Conservation (phyloP, 2,888 invertebrate genomes). For the Rhagonycha lutea region DNA sequence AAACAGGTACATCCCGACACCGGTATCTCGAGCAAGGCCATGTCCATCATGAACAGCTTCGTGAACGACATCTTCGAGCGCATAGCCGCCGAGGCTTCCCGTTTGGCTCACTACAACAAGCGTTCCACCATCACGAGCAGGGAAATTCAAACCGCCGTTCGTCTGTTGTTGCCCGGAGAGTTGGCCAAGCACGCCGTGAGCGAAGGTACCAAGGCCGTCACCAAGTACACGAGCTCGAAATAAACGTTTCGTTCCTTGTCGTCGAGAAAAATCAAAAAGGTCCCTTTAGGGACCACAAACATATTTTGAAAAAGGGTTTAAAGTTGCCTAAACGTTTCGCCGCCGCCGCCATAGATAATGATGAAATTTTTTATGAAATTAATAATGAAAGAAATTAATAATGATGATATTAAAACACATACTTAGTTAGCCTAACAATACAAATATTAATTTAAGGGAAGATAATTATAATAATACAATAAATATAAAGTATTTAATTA, state of each 20-base stretch:
- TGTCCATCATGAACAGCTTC: constrained; percentile 56
- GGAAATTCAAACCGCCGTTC: constrained; percentile 72
- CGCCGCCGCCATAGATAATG: too few species aligned
- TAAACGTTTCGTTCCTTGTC: constrained; percentile 23
- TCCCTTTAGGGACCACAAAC: too few species aligned
- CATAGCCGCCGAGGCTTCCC: constrained; percentile 69
- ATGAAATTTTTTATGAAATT: too few species aligned
- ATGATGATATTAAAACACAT: too few species aligned
- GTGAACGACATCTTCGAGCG: constrained; percentile 76
- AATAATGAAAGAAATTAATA: too few species aligned
- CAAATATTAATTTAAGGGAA: too few species aligned
- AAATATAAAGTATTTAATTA: too few species aligned
- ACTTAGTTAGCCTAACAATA: too few species aligned
- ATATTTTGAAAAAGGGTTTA: too few species aligned
- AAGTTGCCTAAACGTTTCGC: too few species aligned
- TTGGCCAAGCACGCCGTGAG: constrained; percentile 58
- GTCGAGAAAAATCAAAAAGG: too few species aligned
- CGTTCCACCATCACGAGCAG: constrained; percentile 68
- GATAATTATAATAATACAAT: too few species aligned
- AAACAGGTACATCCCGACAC: constrained; percentile 62
- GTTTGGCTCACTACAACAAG: constrained; percentile 66
- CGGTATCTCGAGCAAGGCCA: constrained; percentile 68
- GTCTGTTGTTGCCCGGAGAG: constrained; percentile 71
- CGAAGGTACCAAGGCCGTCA: not conserved
- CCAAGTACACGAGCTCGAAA: constrained; percentile 51